Conservation (phyloP, 2,113 vertebrate genomes). For the Mus spicilegus region DNA sequence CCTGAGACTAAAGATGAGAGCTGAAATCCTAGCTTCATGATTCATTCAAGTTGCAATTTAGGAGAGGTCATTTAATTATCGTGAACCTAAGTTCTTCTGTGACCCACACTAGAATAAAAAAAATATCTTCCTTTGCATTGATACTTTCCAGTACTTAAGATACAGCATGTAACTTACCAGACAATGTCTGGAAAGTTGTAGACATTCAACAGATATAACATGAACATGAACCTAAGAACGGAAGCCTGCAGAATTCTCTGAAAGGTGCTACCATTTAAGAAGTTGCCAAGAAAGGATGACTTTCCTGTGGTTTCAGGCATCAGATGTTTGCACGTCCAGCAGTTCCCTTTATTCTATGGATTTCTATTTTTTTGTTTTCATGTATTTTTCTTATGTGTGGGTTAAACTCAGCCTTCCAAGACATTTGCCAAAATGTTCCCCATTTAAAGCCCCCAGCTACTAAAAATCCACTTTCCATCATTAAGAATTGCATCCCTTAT, state of each 20-base stretch:
- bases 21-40: background rate
- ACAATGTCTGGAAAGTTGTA: background rate
- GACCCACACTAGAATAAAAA: background rate
- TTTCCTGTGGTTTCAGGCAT: background rate
- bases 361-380: background rate
- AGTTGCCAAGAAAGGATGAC: background rate
- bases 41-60: constrained; percentile 9
- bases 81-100: background rate
- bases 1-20: background rate
- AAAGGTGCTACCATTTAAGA: background rate
- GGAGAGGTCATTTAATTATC: constrained; percentile 36
- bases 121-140: background rate
- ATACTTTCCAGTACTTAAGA: constrained; percentile 12
- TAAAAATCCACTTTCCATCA: background rate
- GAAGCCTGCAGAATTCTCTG: background rate
- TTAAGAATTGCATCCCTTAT: background rate
- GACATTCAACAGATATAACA: background rate
- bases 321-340: background rate
- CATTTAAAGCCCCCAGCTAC: background rate
- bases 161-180: background rate
- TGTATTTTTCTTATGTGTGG: background rate
- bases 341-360: background rate
- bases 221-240: background rate
- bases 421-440: background rate
- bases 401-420: background rate